Percentiles rank a stretch among this genome's conserved stretches.
Conservation (phyloP, 2,113 vertebrate species). For the Psephotus haematonotus region DNA sequence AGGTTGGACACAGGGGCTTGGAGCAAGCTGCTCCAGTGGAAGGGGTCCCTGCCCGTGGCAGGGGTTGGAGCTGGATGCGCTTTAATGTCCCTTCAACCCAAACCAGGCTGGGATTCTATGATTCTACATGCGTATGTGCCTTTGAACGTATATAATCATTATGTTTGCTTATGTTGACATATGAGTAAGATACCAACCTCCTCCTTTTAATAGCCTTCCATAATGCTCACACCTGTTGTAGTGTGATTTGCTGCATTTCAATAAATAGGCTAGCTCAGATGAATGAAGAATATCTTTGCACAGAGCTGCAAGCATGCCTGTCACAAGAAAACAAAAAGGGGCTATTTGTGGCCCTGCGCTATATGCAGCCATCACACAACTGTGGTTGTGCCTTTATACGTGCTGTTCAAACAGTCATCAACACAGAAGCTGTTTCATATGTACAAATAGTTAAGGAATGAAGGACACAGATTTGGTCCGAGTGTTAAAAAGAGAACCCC, state of each 20-base stretch:
- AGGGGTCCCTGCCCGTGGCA: not conserved
- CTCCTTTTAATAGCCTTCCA: not conserved
- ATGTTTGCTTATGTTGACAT: not conserved
- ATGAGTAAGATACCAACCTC: not conserved
- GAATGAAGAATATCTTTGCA: not conserved
- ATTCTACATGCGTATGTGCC: rapidly evolving
- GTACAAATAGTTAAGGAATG: not conserved
- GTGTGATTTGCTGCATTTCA: not conserved
- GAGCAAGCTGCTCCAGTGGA: not conserved
- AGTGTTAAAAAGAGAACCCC: not conserved
- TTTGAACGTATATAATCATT: not conserved
- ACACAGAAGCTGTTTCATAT: not conserved
- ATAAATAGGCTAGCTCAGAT: not conserved
- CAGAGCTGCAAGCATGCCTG: not conserved
- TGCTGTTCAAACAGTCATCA: not conserved
- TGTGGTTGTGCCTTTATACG: rapidly evolving
- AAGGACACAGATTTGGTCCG: not conserved
- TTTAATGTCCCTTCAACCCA: not conserved
- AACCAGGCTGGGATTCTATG: not conserved
- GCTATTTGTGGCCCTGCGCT: not conserved
- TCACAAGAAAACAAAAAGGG: not conserved
- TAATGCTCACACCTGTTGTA: not conserved
- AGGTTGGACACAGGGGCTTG: no score
- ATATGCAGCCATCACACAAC: not conserved
- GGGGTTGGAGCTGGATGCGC: not conserved